Evolutionary conservation across 2,888 invertebrate genomes (phyloP).

Genomic region (Herminia tarsipennalis): DNA sequence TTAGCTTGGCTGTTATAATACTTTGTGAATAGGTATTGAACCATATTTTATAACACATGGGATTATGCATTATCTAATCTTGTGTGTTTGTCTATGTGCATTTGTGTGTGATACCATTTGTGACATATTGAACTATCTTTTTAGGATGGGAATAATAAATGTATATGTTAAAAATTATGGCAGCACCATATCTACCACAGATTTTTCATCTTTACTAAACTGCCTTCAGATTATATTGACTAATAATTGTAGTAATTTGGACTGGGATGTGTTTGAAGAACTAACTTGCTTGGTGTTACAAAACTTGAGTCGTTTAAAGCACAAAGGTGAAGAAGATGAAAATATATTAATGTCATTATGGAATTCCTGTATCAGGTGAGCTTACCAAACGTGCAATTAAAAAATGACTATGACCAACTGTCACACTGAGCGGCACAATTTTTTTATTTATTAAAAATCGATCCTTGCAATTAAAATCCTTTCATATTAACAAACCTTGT

Average conservation of each 20-base stretch:
- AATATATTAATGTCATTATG: constrained; percentile 56
- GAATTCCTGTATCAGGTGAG: constrained; percentile 76
- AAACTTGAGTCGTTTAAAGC: constrained; percentile 28
- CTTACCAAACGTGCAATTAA: no score
- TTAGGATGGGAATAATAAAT: constrained; percentile 69
- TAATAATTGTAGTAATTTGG: constrained; percentile 47
- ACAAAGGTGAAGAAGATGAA: constrained; percentile 42
- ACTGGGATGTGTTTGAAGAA: constrained; percentile 60
- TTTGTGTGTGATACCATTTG: not conserved
- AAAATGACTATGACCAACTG: no score
- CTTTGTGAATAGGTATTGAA: no score
- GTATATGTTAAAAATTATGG: constrained; percentile 63
- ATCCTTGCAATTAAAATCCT: no score
- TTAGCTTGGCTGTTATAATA: no score
- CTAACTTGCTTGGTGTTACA: constrained; percentile 52
- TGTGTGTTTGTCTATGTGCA: not conserved
- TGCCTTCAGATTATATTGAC: constrained; percentile 56
- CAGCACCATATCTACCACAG: constrained; percentile 45
- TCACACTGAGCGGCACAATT: no score
- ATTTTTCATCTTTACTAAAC: constrained; percentile 58
- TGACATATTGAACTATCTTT: constrained; percentile 13
- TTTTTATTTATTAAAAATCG: no score
- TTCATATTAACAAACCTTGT: no score
- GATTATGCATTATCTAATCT: no score
- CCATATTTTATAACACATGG: no score